phyloP scores from a whole-genome alignment of 2,797 vertebrate species.

The Crossoptilon crossoptilon region DNA sequence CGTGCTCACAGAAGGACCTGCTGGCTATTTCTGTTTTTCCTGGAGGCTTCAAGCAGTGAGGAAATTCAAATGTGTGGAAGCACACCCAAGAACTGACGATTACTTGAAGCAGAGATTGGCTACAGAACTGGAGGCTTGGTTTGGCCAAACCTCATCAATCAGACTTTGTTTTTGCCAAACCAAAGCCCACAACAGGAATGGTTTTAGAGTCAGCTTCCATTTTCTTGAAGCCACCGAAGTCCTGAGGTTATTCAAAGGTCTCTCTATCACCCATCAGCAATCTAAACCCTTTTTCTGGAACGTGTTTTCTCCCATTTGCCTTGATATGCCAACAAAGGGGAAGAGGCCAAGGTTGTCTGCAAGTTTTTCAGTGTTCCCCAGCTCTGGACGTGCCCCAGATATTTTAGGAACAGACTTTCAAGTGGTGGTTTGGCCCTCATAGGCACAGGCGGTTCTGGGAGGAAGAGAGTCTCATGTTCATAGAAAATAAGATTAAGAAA shows the following conservation, averaged over 20 bases:
- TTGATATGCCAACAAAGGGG: conserved; percentile 5
- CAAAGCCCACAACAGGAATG: conserved; percentile 60
- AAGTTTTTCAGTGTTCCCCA: conserved; percentile 37
- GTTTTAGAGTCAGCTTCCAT: conserved; percentile 52
- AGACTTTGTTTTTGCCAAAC: conserved; percentile 72
- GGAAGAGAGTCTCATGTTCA: conserved; percentile 62
- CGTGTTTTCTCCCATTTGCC: not conserved
- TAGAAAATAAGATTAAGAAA: conserved; percentile 72
- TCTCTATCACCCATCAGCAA: conserved; percentile 25
- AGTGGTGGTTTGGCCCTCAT: conserved; percentile 61
- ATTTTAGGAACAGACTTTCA: conserved; percentile 66
- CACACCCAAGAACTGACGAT: conserved; percentile 58
- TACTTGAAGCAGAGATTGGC: conserved; percentile 46
- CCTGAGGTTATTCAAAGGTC: conserved; percentile 68
- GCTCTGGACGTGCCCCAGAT: conserved; percentile 27
- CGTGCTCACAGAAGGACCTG: not conserved
- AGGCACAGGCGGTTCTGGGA: conserved; percentile 32
- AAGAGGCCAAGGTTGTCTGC: conserved; percentile 25
- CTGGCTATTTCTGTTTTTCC: conserved; percentile 57
- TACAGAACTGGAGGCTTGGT: conserved; percentile 23
- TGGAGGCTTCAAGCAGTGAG: conserved; percentile 43
- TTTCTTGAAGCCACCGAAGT: conserved; percentile 44
- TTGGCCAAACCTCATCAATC: conserved; percentile 74
- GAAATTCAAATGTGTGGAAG: conserved; percentile 67
- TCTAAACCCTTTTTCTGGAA: conserved; percentile 40